phyloP scores from a whole-genome alignment of 2,113 vertebrate genomes.

The Eidolon helvum region DNA sequence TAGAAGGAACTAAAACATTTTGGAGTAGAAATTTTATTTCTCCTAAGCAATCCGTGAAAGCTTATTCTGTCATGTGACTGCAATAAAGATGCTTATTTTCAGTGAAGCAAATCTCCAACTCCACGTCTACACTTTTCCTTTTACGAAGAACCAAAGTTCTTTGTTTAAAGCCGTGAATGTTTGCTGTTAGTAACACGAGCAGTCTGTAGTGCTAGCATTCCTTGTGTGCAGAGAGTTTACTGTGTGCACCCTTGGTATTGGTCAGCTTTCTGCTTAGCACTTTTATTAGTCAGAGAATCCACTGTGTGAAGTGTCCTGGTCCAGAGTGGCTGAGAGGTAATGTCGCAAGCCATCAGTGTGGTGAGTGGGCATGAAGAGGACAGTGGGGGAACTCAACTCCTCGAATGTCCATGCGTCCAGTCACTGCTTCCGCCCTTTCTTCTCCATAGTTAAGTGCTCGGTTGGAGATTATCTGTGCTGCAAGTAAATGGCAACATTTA shows the following conservation, averaged over 20 bases:
- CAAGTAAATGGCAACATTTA: neutral
- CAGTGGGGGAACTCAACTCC: rapidly evolving
- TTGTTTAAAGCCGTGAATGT: neutral
- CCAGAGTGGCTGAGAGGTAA: neutral
- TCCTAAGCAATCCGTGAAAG: neutral
- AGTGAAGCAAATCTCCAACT: neutral
- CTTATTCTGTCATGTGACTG: neutral
- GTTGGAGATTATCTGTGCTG: neutral
- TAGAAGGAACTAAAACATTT: neutral
- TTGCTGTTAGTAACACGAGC: neutral
- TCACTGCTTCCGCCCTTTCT: neutral
- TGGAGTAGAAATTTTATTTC: neutral
- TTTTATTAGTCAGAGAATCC: neutral
- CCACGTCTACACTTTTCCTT: neutral
- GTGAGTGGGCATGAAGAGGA: neutral
- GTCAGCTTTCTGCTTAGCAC: neutral
- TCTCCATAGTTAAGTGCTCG: neutral
- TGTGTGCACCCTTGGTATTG: neutral
- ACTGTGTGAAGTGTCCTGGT: neutral
- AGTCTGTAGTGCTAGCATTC: neutral
- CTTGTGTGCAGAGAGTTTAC: neutral
- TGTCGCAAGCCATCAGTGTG: too few relatives aligned
- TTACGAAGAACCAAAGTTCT: neutral
- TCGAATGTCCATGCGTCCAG: rapidly evolving
- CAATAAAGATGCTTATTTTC: neutral